Conservation (phyloP, 37 sponge, comb jelly and placozoan genomes). For the Mnemiopsis leidyi region DNA sequence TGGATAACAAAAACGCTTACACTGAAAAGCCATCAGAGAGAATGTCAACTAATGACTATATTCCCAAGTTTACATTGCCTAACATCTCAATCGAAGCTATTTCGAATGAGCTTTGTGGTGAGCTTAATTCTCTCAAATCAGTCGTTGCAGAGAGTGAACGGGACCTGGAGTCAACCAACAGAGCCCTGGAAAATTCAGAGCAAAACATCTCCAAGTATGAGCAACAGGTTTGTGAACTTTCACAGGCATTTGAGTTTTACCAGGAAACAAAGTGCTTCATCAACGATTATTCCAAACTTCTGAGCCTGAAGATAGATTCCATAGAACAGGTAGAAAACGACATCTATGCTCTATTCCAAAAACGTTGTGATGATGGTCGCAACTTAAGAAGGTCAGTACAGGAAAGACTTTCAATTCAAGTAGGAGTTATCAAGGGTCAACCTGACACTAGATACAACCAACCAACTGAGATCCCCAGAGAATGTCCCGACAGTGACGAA, state of each 20-base stretch:
- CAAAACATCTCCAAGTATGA: conserved; percentile 3
- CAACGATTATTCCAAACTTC: not conserved
- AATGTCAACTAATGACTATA: not conserved
- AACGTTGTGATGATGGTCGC: not conserved
- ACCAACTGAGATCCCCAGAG: not conserved
- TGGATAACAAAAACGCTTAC: not conserved
- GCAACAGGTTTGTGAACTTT: not conserved
- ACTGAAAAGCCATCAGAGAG: not conserved
- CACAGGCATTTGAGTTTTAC: not conserved
- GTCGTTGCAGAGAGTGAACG: not conserved
- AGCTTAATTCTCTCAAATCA: not conserved
- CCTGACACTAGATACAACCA: not conserved
- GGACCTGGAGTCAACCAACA: not conserved
- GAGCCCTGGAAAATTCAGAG: not conserved
- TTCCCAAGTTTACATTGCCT: not conserved
- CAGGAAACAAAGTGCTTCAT: conserved; percentile 20
- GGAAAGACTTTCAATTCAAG: not conserved
- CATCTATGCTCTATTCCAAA: not conserved
- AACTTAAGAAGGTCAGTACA: not conserved
- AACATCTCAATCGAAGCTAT: not conserved
- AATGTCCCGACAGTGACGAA: not conserved
- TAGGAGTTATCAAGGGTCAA: not conserved
- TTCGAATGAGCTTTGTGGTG: not conserved
- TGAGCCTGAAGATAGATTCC: not conserved
- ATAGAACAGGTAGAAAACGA: not conserved